Conservation (phyloP, 2,888 invertebrate species). For the Uloborus plumipes region DNA sequence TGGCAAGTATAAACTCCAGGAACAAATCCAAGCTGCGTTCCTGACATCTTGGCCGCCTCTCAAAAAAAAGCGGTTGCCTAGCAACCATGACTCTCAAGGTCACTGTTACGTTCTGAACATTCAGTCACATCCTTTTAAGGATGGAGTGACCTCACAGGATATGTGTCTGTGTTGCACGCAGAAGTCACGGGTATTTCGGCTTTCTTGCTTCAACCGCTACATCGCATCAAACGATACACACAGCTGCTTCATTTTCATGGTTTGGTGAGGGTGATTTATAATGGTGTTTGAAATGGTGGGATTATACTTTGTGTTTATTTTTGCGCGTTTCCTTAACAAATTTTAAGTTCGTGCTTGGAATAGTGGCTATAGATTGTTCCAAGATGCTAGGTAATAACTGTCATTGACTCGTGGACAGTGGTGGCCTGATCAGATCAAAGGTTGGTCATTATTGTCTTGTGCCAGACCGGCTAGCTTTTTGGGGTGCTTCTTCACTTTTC, state of each 20-base stretch:
- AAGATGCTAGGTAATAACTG: too few species aligned
- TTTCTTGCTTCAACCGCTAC: conserved; percentile 7
- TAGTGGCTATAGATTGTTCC: too few species aligned
- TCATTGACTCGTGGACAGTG: too few species aligned
- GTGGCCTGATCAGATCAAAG: too few species aligned
- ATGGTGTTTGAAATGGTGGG: not conserved
- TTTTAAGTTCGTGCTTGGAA: too few species aligned
- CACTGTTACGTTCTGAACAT: conserved; percentile 47
- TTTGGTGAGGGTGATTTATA: not conserved
- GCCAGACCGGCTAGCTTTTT: too few species aligned
- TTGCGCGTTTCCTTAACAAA: not conserved
- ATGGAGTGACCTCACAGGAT: conserved; percentile 42
- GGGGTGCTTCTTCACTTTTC: too few species aligned
- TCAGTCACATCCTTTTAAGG: conserved; percentile 36
- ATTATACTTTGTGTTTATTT: not conserved
- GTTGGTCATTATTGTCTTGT: too few species aligned
- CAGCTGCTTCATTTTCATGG: not conserved
- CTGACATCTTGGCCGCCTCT: conserved; percentile 21
- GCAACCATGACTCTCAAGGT: conserved; percentile 53
- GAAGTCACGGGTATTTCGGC: not conserved
- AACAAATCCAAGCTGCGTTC: conserved; percentile 1
- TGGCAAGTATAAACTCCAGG: not conserved
- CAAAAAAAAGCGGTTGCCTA: conserved; percentile 21
- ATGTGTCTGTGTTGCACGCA: not conserved
- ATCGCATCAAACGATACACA: not conserved